These are phyloP conservation scores for Melieria picta DNA, from an alignment of 2,888 invertebrate species.

Conservation along the genomic window DNA sequence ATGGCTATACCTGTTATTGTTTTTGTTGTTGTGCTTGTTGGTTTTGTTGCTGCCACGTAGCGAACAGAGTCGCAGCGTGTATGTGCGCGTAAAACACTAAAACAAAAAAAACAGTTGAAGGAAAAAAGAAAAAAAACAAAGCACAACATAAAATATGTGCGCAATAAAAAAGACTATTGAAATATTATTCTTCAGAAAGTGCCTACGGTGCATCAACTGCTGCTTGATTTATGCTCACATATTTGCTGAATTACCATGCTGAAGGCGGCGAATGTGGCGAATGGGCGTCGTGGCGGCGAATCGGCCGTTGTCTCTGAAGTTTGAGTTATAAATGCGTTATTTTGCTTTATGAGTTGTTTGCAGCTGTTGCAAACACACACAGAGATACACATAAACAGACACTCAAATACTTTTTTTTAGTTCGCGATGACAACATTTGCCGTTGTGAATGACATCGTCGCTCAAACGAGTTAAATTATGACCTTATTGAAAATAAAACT, in stretches of 20 bases:
- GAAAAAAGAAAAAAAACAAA: too few relatives aligned
- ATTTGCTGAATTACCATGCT: constrained; percentile 14
- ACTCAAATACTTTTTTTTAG: too few relatives aligned
- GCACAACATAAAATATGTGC: constrained; percentile 21
- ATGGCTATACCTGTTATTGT: neutral
- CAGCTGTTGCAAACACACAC: neutral
- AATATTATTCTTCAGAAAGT: constrained; percentile 26
- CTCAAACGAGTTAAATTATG: too few relatives aligned
- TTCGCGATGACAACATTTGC: too few relatives aligned
- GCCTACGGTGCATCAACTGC: constrained; percentile 9
- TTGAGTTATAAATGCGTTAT: neutral
- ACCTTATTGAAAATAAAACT: too few relatives aligned
- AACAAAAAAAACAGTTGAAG: neutral
- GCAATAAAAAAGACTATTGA: constrained; percentile 22
- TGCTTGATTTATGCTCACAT: constrained; percentile 23
- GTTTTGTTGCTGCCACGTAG: neutral
- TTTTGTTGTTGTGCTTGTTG: neutral
- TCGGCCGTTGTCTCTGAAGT: neutral
- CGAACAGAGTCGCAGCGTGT: neutral
- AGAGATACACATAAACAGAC: too few relatives aligned
- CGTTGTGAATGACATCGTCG: too few relatives aligned
- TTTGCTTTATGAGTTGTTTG: constrained; percentile 15
- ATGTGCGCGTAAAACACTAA: neutral
- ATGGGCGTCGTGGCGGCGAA: neutral
- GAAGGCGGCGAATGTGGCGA: constrained; percentile 14